These are phyloP conservation scores for Adineta ricciae DNA, from an alignment of 2,888 invertebrate genomes.

Conservation along the genomic window DNA sequence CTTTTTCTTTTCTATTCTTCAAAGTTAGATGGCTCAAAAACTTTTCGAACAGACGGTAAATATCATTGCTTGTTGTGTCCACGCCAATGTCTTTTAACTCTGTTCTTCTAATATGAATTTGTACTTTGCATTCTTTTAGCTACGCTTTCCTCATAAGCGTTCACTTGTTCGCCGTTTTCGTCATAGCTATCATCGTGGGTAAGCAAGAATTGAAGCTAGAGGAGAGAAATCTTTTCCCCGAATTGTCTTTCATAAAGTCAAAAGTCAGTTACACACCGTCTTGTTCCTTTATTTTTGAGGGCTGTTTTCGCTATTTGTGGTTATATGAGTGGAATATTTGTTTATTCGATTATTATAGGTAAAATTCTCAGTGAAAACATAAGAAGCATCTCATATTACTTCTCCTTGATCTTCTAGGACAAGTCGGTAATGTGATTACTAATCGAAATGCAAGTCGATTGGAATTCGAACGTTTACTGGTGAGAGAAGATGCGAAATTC, in stretches of 20 bases:
- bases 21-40: slow-evolving; percentile 31
- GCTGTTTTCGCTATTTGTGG: slow-evolving; percentile 91
- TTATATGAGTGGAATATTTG: slow-evolving; percentile 90
- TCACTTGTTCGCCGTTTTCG: slow-evolving; percentile 33
- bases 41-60: slow-evolving; percentile 31
- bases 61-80: background rate
- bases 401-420: slow-evolving; percentile 55
- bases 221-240: background rate
- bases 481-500: background rate
- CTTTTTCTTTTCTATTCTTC: slow-evolving; percentile 13
- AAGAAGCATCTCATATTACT: too few relatives aligned
- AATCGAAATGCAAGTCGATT: slow-evolving; percentile 87
- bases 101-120: background rate
- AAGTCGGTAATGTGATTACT: slow-evolving; percentile 92
- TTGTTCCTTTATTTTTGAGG: slow-evolving; percentile 56
- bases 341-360: slow-evolving; percentile 90
- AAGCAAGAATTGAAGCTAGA: background rate
- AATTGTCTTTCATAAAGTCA: background rate
- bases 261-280: background rate
- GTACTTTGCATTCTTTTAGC: background rate
- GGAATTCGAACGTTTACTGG: slow-evolving; percentile 79
- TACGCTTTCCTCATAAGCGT: slow-evolving; percentile 30
- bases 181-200: slow-evolving; percentile 33
- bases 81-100: background rate
- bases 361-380: background rate